phyloP scores from a whole-genome alignment of 2,888 invertebrate genomes.

The Hydriomena furcata region DNA sequence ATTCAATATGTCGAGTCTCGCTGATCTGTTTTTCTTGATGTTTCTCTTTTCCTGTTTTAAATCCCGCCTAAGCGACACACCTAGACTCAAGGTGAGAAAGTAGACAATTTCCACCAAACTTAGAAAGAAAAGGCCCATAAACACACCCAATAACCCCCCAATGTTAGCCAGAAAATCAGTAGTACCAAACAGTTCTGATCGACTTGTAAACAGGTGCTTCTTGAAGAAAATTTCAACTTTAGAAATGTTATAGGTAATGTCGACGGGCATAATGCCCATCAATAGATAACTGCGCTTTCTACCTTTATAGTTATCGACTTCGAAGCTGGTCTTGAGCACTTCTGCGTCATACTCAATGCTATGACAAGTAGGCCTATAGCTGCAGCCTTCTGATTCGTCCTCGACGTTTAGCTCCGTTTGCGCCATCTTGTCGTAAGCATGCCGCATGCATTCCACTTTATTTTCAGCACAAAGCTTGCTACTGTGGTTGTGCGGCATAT shows the following conservation, averaged over 20 bases:
- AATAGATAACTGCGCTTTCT: slow-evolving; percentile 2
- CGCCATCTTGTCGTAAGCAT: slow-evolving; percentile 11
- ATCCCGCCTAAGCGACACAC: slow-evolving; percentile 45
- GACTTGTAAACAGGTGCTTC: slow-evolving; percentile 78
- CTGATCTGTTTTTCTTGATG: too few relatives aligned
- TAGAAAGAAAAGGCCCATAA: slow-evolving; percentile 83
- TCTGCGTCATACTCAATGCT: slow-evolving; percentile 85
- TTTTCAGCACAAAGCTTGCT: slow-evolving; percentile 16
- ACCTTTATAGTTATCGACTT: too few relatives aligned
- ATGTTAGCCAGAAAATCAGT: slow-evolving; percentile 84
- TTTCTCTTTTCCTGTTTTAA: slow-evolving; percentile 40
- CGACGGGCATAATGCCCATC: background rate
- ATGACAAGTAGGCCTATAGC: slow-evolving; percentile 69
- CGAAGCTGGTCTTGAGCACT: slow-evolving; percentile 84
- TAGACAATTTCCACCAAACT: slow-evolving; percentile 83
- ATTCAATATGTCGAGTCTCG: too few relatives aligned
- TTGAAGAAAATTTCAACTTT: slow-evolving; percentile 79
- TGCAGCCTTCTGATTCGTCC: slow-evolving; percentile 23
- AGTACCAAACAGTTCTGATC: slow-evolving; percentile 82
- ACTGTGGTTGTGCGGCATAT: slow-evolving; percentile 50
- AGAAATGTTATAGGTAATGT: slow-evolving; percentile 40
- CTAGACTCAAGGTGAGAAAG: slow-evolving; percentile 63
- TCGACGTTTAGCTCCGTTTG: slow-evolving; percentile 1
- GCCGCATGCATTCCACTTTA: background rate
- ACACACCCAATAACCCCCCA: slow-evolving; percentile 82